phyloP scores from a whole-genome alignment of 1,140 invertebrate genomes.

The Dendrolimus punctatus region DNA sequence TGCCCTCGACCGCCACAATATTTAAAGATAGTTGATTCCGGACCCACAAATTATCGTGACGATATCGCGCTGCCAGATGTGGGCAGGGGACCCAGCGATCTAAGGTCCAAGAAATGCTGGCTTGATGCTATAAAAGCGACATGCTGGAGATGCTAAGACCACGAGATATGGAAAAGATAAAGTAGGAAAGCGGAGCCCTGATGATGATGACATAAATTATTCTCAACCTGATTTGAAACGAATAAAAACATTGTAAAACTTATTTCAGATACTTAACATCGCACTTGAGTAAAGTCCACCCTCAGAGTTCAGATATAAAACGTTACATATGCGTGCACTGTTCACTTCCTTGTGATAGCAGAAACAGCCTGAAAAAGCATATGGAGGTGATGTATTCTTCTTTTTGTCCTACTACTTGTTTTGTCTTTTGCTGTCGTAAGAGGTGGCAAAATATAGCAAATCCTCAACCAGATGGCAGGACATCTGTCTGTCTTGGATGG shows the following conservation, averaged over 20 bases:
- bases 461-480: no score
- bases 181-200: no score
- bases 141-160: background rate
- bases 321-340: slow-evolving; percentile 39
- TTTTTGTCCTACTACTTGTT: background rate
- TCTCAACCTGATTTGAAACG: background rate
- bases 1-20: no score
- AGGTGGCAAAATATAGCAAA: no score
- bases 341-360: slow-evolving; percentile 27
- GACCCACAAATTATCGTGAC: no score
- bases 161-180: background rate
- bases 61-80: no score
- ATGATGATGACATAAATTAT: no score
- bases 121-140: no score
- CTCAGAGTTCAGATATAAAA: slow-evolving; percentile 25
- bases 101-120: no score
- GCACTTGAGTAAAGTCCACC: slow-evolving; percentile 56
- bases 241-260: background rate
- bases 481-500: no score
- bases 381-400: slow-evolving; percentile 26
- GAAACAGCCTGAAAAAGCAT: slow-evolving; percentile 32
- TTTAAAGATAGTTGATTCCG: no score
- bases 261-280: slow-evolving; percentile 56
- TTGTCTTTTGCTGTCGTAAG: background rate
- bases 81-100: no score